These are phyloP conservation scores for Lepeophtheirus salmonis DNA, from an alignment of 1,140 invertebrate species.

Conservation along the genomic window DNA sequence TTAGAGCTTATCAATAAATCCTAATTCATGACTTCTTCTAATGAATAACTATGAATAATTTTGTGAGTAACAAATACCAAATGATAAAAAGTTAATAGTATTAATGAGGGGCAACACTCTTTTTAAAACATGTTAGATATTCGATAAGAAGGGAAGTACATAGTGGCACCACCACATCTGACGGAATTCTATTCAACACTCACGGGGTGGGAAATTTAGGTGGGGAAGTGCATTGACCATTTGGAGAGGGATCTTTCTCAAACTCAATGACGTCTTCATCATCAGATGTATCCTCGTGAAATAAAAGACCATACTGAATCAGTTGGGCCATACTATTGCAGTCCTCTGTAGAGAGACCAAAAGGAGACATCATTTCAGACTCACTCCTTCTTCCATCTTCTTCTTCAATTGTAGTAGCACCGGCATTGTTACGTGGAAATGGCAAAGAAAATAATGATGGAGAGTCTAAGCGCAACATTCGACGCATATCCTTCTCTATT, in stretches of 20 bases:
- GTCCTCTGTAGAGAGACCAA: too few relatives aligned
- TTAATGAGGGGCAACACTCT: too few relatives aligned
- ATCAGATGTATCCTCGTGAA: not conserved
- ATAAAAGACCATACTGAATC: not conserved
- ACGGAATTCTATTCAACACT: not conserved
- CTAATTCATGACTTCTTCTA: too few relatives aligned
- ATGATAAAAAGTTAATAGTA: not conserved
- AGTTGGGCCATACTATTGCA: not conserved
- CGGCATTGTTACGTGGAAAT: too few relatives aligned
- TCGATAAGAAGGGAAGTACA: too few relatives aligned
- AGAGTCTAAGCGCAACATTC: not conserved
- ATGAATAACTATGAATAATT: not conserved
- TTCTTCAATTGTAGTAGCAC: too few relatives aligned
- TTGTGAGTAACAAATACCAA: not conserved
- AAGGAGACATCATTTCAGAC: too few relatives aligned
- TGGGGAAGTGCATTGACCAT: not conserved
- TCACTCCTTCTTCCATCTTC: too few relatives aligned
- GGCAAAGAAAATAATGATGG: not conserved
- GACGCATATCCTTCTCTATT: slow-evolving; percentile 3
- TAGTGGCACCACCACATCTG: not conserved
- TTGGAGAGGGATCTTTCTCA: not conserved
- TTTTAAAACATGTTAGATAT: too few relatives aligned
- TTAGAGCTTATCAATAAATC: too few relatives aligned
- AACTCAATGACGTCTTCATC: not conserved
- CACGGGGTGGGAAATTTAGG: not conserved